Evolutionary conservation across 2,113 vertebrate species (phyloP), one percentile per base, ranked within the genome.

Genomic region (Rhinoptilus africanus): DNA sequence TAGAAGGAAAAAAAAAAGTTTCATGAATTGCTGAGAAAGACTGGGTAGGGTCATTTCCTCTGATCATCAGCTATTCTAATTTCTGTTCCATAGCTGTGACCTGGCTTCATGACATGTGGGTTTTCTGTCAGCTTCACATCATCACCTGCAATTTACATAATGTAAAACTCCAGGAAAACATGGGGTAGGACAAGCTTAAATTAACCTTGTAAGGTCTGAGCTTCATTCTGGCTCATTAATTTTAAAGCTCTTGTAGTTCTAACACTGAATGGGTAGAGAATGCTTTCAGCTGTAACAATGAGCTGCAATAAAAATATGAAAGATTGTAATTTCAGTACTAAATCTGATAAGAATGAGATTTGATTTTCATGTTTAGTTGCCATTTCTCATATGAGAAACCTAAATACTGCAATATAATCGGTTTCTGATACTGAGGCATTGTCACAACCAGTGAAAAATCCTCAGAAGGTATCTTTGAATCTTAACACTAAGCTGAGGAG

Each of bases 161-260:
- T 92, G 82, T 95, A 85, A 96, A 96, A 92, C 62, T 83, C 32
- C 47, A 67, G 50, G 59, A 97, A 94, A 95, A 97, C 54, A 64
- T 0, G 0, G 37, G 39, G 34, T 8, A 84, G 16, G 35, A 89
- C 79, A 96, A 86, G 56, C 26, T 88, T 92, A 94, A 91, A 79
- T 81, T 79, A 88, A 90, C 51, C n/a, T 89, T 86, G 53, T 45
- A 24, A 41, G 12, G n/a, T 47, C 60, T 84, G 53, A 92, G 48
- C 48, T 93, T 92, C 81, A 72, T 50, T 41, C 21, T 95, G 56
- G 77, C n/a, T 96, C 35, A 88, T 94, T 92, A 83, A 92, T 92
- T 96, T 93, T 63, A 85, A 79, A 87, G 32, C 12, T 85, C 30
- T 41, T 27, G 71, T 76, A 82, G 19, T 85, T 90, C 43, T 84